phyloP scores from a whole-genome alignment of 2,888 invertebrate species.

The Sminthurides aquaticus region DNA sequence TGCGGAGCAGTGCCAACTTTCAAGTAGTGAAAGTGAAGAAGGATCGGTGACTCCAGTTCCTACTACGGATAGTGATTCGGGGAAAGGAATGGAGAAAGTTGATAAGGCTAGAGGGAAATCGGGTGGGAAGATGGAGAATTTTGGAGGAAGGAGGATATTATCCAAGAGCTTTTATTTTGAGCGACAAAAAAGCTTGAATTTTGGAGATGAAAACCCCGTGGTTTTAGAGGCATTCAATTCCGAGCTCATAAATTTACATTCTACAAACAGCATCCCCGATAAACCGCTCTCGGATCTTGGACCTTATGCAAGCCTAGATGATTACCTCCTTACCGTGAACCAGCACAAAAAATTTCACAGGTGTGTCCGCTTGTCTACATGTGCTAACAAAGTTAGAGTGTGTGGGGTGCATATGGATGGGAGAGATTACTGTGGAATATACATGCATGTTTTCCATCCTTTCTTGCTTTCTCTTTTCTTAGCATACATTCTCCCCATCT shows the following conservation, averaged over 20 bases:
- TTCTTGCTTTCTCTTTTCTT: no score
- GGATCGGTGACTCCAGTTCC: neutral
- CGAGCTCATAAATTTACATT: constrained; percentile 66
- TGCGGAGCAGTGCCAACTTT: neutral
- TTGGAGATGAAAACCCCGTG: neutral
- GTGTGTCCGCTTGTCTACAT: constrained; percentile 55
- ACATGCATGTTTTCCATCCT: no score
- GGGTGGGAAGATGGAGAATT: neutral
- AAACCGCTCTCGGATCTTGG: constrained; percentile 53
- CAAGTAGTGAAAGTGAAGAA: neutral
- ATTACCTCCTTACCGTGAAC: constrained; percentile 77
- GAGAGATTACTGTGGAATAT: no score
- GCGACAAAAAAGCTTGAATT: neutral
- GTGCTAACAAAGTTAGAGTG: no score
- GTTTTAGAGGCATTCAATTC: constrained; percentile 64
- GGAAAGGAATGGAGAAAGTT: neutral
- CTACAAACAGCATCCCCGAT: constrained; percentile 54
- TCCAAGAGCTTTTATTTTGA: neutral
- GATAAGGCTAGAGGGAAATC: neutral
- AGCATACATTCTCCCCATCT: no score
- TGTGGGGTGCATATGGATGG: no score
- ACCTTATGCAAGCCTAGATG: constrained; percentile 62
- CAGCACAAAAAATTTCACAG: constrained; percentile 78
- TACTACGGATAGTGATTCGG: neutral
- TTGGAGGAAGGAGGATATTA: neutral